Percentiles rank a stretch among this genome's conserved stretches.
These are phyloP conservation scores for Astyanax mexicanus DNA, from an alignment of 2,797 vertebrate species.

Conservation along the genomic window DNA sequence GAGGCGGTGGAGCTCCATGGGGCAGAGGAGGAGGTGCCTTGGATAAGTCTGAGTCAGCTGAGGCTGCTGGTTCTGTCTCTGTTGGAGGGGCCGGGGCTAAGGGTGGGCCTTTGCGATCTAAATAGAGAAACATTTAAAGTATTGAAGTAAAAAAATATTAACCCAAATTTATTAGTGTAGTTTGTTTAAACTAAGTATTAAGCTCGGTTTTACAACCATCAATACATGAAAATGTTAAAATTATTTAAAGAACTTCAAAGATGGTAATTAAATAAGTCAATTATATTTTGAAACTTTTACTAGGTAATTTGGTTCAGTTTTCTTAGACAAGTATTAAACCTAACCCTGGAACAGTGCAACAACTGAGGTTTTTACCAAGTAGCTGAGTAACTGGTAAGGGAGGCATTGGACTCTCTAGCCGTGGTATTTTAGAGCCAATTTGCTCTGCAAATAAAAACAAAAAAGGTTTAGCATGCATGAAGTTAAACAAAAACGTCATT, in stretches of 20 bases:
- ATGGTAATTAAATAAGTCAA: too few relatives aligned
- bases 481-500: neutral
- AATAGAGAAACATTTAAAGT: neutral
- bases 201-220: too few relatives aligned
- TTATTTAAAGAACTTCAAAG: too few relatives aligned
- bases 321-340: too few relatives aligned
- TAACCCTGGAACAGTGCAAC: too few relatives aligned
- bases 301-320: too few relatives aligned
- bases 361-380: slow-evolving; percentile 85
- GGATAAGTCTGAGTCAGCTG: slow-evolving; percentile 82
- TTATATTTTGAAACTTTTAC: too few relatives aligned
- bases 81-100: slow-evolving; percentile 77
- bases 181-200: too few relatives aligned
- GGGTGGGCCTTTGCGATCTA: slow-evolving; percentile 88
- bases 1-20: slow-evolving; percentile 88
- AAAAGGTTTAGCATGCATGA: neutral
- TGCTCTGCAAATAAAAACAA: slow-evolving; percentile 78
- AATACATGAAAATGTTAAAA: too few relatives aligned
- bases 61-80: slow-evolving; percentile 81
- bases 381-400: slow-evolving; percentile 89
- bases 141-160: too few relatives aligned
- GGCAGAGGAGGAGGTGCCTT: slow-evolving; percentile 89
- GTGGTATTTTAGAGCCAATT: slow-evolving; percentile 90
- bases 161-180: too few relatives aligned
- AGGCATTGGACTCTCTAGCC: slow-evolving; percentile 92